Conservation (phyloP, 2,888 invertebrate genomes). For the Orchesellides sinensis region DNA sequence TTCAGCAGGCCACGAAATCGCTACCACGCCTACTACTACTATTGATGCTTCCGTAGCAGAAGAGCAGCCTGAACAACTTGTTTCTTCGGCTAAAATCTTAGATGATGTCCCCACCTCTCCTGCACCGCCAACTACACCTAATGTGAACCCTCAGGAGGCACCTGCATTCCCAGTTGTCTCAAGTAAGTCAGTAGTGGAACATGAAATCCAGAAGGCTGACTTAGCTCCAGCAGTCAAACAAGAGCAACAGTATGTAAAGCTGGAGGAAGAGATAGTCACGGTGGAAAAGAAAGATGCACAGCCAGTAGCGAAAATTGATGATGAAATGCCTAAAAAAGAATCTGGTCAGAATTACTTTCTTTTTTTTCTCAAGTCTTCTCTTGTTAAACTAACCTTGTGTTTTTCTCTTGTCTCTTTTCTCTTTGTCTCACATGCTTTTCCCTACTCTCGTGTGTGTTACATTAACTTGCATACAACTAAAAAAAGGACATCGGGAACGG, state of each 20-base stretch:
- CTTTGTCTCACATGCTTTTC: constrained; percentile 39
- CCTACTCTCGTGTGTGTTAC: constrained; percentile 9
- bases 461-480: constrained; percentile 52
- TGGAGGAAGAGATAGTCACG: background rate
- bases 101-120: constrained; percentile 43
- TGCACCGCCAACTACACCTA: constrained; percentile 36
- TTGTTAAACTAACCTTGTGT: constrained; percentile 65
- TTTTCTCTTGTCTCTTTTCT: constrained; percentile 60
- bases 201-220: background rate
- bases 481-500: constrained; percentile 73
- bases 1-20: constrained; percentile 31
- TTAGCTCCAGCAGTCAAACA: background rate
- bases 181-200: constrained; percentile 1
- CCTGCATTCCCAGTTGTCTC: constrained; percentile 26
- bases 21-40: background rate
- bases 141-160: constrained; percentile 11
- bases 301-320: constrained; percentile 11
- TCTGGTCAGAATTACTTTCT: constrained; percentile 72
- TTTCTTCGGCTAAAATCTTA: constrained; percentile 43
- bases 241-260: background rate
- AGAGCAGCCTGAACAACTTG: background rate
- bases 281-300: constrained; percentile 12
- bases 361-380: constrained; percentile 41
- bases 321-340: constrained; percentile 48
- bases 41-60: background rate